Evolutionary conservation across 2,113 vertebrate species (phyloP).

Genomic region (Cololabis saira): DNA sequence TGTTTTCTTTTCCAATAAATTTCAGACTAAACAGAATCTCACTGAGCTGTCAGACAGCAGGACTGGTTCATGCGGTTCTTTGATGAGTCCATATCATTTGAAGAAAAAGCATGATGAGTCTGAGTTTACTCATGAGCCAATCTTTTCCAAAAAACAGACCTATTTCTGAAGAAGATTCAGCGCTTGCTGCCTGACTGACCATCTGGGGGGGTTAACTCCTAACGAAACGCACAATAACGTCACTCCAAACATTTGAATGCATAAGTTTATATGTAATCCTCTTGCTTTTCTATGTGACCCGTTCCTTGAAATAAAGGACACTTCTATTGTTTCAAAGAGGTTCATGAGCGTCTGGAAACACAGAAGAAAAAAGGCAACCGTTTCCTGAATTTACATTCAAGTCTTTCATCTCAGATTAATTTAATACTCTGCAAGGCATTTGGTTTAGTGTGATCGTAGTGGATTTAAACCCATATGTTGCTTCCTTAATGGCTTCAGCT

Average conservation of each 20-base stretch:
- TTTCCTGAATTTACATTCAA: neutral
- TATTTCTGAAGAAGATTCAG: slow-evolving; percentile 21
- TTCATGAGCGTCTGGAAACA: slow-evolving; percentile 16
- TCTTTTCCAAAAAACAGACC: slow-evolving; percentile 29
- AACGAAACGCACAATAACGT: too few species aligned
- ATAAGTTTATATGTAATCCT: slow-evolving; percentile 35
- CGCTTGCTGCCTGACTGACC: slow-evolving; percentile 17
- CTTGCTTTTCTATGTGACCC: slow-evolving; percentile 8
- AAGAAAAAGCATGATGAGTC: neutral
- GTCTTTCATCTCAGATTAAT: neutral
- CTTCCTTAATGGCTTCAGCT: slow-evolving; percentile 26
- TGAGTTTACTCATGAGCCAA: neutral
- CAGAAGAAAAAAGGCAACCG: neutral
- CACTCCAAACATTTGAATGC: too few species aligned
- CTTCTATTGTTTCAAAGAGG: too few species aligned
- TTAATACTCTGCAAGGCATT: neutral
- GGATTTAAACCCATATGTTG: slow-evolving; percentile 13
- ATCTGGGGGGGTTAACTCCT: slow-evolving; percentile 12
- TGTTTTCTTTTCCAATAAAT: slow-evolving; percentile 4
- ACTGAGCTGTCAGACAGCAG: neutral
- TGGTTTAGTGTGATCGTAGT: slow-evolving; percentile 19
- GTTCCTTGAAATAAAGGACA: slow-evolving; percentile 9
- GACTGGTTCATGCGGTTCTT: neutral
- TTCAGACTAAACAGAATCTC: slow-evolving; percentile 14
- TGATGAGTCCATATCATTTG: slow-evolving; percentile 1